Percentiles rank a stretch among this genome's conserved stretches.
Evolutionary conservation across 2,113 vertebrate genomes (phyloP).

Genomic region (Lepisosteus oculatus): DNA sequence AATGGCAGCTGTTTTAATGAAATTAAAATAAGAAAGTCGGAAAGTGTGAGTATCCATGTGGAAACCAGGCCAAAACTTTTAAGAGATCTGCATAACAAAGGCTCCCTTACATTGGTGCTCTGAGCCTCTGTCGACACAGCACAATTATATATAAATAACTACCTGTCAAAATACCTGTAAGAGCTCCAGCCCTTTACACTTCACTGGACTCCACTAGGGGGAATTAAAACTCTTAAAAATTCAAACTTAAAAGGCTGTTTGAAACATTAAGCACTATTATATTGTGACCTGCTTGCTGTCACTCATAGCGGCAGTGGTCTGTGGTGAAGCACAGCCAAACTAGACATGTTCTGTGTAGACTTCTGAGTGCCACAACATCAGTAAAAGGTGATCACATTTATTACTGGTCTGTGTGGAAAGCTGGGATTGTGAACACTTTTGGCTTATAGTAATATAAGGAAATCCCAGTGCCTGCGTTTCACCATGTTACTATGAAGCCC

Average conservation of each 20-base stretch:
- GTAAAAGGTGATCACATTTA: too few species aligned
- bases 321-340: too few species aligned
- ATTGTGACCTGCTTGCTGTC: too few species aligned
- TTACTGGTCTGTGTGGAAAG: too few species aligned
- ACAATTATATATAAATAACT: conserved; percentile 2
- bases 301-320: too few species aligned
- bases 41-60: neutral
- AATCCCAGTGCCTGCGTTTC: too few species aligned
- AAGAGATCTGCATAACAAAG: conserved; percentile 2
- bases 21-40: neutral
- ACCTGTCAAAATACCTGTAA: neutral
- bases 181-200: conserved; percentile 1
- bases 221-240: neutral
- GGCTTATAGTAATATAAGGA: too few species aligned
- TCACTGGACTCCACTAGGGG: neutral
- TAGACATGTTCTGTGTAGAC: too few species aligned
- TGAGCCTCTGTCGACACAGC: neutral
- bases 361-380: too few species aligned
- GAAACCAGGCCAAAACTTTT: neutral
- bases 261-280: neutral
- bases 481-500: too few species aligned
- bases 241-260: neutral
- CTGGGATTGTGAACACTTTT: too few species aligned
- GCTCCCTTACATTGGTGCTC: neutral
- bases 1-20: neutral